A percentile compares a stretch with the other conserved stretches of the same genome.
Evolutionary conservation across 2,888 invertebrate species (phyloP).

Genomic region (Ennomos quercinarius): DNA sequence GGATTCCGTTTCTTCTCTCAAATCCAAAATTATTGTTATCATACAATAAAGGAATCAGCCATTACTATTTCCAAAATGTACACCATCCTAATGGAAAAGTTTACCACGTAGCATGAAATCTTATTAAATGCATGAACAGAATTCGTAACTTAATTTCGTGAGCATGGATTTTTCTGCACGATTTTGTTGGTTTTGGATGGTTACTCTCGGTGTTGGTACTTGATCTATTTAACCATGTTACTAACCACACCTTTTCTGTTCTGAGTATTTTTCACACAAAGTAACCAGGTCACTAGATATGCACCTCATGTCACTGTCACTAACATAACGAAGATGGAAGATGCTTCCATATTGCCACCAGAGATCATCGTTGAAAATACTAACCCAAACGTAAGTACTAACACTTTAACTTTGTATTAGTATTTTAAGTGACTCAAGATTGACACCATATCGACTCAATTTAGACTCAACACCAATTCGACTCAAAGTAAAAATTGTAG

Average conservation of each 20-base stretch:
- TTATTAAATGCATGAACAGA: no score
- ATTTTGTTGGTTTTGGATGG: conserved; percentile 51
- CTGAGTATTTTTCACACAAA: conserved; percentile 72
- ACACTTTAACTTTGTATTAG: no score
- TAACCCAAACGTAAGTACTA: conserved; percentile 24
- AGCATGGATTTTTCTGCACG: conserved; percentile 28
- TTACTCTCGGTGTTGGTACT: conserved; percentile 64
- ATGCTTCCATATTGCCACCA: not conserved
- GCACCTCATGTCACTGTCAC: conserved; percentile 52
- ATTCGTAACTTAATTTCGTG: not conserved
- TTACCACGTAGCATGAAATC: not conserved
- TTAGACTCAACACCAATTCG: no score
- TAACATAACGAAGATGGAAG: conserved; percentile 43
- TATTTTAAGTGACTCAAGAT: no score
- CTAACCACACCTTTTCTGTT: conserved; percentile 76
- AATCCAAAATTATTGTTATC: no score
- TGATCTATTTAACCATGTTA: conserved; percentile 47
- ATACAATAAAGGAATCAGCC: no score
- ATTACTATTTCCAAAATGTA: no score
- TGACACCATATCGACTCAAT: no score
- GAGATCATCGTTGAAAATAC: conserved; percentile 4
- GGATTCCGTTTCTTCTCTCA: no score
- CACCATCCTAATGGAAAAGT: no score
- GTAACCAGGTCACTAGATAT: conserved; percentile 67
- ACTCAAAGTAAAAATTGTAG: no score